Base-by-base conservation (phyloP, 2,797 vertebrate species). In the Garrulus glandarius region DNA sequence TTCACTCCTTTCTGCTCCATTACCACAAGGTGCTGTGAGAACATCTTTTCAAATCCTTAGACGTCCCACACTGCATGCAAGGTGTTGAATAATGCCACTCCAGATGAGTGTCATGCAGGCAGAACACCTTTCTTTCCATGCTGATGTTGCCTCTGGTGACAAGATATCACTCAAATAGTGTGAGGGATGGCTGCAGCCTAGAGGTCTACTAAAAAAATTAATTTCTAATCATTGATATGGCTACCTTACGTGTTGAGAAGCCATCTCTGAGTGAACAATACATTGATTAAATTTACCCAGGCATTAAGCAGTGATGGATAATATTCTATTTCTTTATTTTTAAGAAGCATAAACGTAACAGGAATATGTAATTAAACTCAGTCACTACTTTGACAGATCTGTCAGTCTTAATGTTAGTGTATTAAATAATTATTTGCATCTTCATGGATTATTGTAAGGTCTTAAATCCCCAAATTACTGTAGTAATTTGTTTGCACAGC, bases 1-100 rank as follows among this genome's bases (percentile, higher is more conserved):
- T 95, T 92, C 92, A 52, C 46, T 92, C 63, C 43, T 74, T 93
- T 83, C 91, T 87, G 72, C 95, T 96, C 89, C 92, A 75, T 92
- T 96, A 92, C 82, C 1, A 4, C 2, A 15, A 93, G 89, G 84
- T 93, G 22, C 68, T 65, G 65, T 37, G 89, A 89, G 92, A 96
- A 96, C 69, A 83, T 94, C 92, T 92, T 93, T 96, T 95, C 93
- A 95, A 91, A 65, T 47, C 84, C 87, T 69, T 55, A 1, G 0
- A 41, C 93, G 29, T 91, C 93, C 92, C 93, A 95, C 89, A 93
- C 76, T 47, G 15, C 47, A 29, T 8, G 39, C 78, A 61, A 86
- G 82, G 76, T 82, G 67, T 76, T 96, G 92, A 95, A 78, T 86
- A 91, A 93, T 95, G 79, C 69, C 89, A 76, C 72, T 89, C 76